Percentiles rank a stretch among this genome's conserved stretches.
phyloP scores from a whole-genome alignment of 2,113 vertebrate genomes.

The Microcebus tavaratra region DNA sequence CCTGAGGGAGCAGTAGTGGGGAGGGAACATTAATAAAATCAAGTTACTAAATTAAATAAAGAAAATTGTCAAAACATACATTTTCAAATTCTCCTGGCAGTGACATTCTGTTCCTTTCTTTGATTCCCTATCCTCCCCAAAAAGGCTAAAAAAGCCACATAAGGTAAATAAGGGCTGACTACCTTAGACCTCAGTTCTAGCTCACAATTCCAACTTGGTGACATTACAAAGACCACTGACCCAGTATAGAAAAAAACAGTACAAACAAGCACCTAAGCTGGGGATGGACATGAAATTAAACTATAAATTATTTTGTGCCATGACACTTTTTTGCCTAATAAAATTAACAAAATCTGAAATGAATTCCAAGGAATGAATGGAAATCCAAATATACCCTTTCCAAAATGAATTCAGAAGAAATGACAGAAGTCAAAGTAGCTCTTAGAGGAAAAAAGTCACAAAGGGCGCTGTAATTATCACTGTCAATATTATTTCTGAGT shows the following conservation, averaged over 20 bases:
- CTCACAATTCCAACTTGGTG: not conserved
- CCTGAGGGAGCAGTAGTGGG: not conserved
- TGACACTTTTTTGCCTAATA: not conserved
- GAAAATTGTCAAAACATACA: not conserved
- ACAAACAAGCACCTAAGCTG: not conserved
- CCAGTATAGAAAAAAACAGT: not conserved
- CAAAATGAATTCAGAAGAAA: not conserved
- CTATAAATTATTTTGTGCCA: not conserved
- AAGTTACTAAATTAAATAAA: conserved; percentile 1
- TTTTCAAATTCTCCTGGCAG: not conserved
- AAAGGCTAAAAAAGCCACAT: not conserved
- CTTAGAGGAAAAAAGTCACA: not conserved
- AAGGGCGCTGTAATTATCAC: not conserved
- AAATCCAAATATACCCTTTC: not conserved
- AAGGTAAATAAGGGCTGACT: not conserved
- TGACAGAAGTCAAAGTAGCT: not conserved
- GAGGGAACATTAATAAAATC: not conserved
- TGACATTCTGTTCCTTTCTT: not conserved
- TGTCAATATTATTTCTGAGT: not conserved
- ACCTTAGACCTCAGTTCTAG: not conserved
- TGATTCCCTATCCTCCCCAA: not conserved
- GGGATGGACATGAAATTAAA: not conserved
- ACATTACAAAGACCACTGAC: not conserved
- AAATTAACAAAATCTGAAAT: not conserved
- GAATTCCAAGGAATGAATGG: not conserved